phyloP scores from a whole-genome alignment of 2,113 vertebrate species.

The Tenebrosternarchus preto region DNA sequence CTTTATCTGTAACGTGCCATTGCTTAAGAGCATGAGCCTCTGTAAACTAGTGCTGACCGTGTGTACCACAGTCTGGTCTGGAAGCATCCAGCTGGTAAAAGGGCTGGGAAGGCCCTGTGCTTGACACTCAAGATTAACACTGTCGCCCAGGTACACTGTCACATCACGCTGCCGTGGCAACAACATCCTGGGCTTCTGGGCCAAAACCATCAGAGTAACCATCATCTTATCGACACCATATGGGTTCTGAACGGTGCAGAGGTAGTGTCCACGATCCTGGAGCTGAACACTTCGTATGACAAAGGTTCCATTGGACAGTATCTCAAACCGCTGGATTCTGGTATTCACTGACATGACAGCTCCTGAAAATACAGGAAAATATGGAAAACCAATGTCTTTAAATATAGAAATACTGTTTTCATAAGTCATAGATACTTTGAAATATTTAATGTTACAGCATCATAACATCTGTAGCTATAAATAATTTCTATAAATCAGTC shows the following conservation, averaged over 20 bases:
- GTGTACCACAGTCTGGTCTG: slow-evolving; percentile 76
- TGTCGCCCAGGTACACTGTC: slow-evolving; percentile 85
- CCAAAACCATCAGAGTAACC: slow-evolving; percentile 76
- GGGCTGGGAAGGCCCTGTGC: slow-evolving; percentile 83
- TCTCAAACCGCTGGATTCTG: slow-evolving; percentile 81
- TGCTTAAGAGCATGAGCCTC: slow-evolving; percentile 77
- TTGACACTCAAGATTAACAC: slow-evolving; percentile 80
- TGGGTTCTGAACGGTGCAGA: slow-evolving; percentile 83
- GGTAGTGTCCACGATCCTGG: slow-evolving; percentile 89
- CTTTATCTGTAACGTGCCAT: slow-evolving; percentile 82
- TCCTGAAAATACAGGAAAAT: slow-evolving; percentile 71
- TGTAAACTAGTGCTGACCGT: slow-evolving; percentile 58
- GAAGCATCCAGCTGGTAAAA: slow-evolving; percentile 89
- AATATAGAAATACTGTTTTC: neutral
- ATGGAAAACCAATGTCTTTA: neutral
- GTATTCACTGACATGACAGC: slow-evolving; percentile 79
- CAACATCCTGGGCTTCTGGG: slow-evolving; percentile 80
- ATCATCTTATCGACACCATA: slow-evolving; percentile 81
- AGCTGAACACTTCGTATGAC: slow-evolving; percentile 80
- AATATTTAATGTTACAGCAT: slow-evolving; percentile 8
- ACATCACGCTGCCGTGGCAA: slow-evolving; percentile 77
- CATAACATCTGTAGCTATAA: slow-evolving; percentile 4
- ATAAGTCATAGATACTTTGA: neutral
- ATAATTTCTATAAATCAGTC: slow-evolving; percentile 14
- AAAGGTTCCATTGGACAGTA: slow-evolving; percentile 86